Base-by-base conservation (phyloP, 2,797 vertebrate species). In the Varecia variegata region DNA sequence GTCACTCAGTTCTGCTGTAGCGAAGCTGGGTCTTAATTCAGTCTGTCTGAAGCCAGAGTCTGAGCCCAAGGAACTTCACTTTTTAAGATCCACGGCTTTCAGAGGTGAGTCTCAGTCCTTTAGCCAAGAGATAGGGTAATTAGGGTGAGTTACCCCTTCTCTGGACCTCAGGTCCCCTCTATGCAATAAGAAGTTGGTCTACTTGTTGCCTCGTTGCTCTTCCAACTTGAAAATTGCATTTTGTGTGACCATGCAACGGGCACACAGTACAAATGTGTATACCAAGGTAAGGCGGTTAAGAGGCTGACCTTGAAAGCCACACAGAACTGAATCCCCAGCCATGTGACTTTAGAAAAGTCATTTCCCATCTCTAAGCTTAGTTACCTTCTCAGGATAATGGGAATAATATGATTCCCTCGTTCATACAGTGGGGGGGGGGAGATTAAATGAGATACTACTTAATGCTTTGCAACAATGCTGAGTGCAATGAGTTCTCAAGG, bases 161-260 rank as follows among this genome's bases (percentile, higher is more conserved):
- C 54, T 25, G 18, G 52, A 52, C 35, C 18, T 52, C 23, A 10
- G 27, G 7, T 23, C 5, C n/a, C 2, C 47, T 1, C 2, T 2
- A 1, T 1, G 11, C 9, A 38, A 2, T n/a, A 20, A 23, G 60
- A 2, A 73, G 40, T 45, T 25, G 7, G 1, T 32, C 27, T 32
- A 7, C 3, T 9, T 2, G 3, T 30, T n/a, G 8, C 13, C 35
- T 11, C 0, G 0, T 2, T 30, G 3, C 35, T 27, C 60, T 62
- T 52, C 15, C 14, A 0, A 18, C 14, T n/a, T 3, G 30, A 50
- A 32, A 13, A 50, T 30, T 10, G 14, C 13, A 1, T 1, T 1
- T 0, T 21, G 0, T 15, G 5, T 17, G 32, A 0, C 32, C 7
- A 2, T 0, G 3, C 38, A 23, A 30, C 38, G 1, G 5, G 1